These are phyloP conservation scores for Crocuta crocuta DNA, from an alignment of 2,113 vertebrate species.

Conservation along the genomic window DNA sequence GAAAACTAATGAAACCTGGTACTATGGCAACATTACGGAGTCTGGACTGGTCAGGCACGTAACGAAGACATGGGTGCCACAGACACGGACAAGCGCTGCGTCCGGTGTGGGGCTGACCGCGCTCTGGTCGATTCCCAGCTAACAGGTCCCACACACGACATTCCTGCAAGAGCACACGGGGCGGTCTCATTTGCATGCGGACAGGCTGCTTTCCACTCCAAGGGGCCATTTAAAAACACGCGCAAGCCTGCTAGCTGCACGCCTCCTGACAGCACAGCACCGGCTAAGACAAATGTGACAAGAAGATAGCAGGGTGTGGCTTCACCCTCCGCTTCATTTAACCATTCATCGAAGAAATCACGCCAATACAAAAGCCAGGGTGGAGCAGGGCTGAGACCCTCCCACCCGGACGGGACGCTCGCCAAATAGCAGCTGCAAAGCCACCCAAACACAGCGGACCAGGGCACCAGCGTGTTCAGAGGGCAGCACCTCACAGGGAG, in stretches of 20 bases:
- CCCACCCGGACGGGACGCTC: background rate
- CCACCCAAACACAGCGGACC: background rate
- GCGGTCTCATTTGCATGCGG: conserved; percentile 29
- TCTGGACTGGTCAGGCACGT: background rate
- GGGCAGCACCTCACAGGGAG: background rate
- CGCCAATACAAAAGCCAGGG: background rate
- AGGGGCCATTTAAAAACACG: background rate
- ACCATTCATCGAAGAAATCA: conserved; percentile 53
- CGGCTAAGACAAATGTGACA: background rate
- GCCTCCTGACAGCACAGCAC: background rate
- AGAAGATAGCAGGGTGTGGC: background rate
- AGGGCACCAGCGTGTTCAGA: background rate
- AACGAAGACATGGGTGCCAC: background rate
- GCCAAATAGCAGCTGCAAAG: background rate
- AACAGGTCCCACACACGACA: background rate
- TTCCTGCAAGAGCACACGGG: background rate
- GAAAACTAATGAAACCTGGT: conserved; percentile 21
- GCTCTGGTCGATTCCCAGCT: background rate
- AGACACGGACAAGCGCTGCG: background rate
- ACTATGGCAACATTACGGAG: background rate
- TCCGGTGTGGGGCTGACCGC: background rate
- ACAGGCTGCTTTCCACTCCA: background rate
- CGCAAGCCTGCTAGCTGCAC: background rate
- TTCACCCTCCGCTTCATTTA: conserved; percentile 29
- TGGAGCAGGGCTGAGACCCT: background rate